Percentiles rank a stretch among this genome's conserved stretches.
Evolutionary conservation across 2,797 vertebrate genomes (phyloP).

Genomic region (Microctenopoma steveboyesi): DNA sequence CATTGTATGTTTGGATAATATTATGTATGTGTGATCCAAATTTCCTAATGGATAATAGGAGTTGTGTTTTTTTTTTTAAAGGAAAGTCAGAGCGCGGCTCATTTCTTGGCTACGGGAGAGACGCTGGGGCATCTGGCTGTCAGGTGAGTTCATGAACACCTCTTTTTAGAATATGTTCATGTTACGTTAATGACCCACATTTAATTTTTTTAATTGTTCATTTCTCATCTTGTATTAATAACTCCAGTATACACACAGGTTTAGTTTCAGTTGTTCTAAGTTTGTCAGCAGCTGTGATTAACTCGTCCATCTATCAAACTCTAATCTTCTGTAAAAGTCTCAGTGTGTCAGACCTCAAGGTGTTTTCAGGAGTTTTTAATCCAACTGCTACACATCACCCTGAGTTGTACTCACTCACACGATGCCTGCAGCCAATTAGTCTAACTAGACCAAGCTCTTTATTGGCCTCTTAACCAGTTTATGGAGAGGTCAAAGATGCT

Average conservation of each 20-base stretch:
- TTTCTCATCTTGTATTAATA: constrained; percentile 1
- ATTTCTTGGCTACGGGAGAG: constrained; percentile 87
- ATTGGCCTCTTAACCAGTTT: constrained; percentile 77
- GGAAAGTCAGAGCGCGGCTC: constrained; percentile 80
- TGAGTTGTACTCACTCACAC: constrained; percentile 49
- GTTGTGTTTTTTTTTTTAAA: constrained; percentile 65
- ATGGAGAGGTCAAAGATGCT: constrained; percentile 56
- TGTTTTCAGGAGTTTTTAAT: constrained; percentile 42
- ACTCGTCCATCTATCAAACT: background rate
- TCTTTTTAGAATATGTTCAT: constrained; percentile 2
- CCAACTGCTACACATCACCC: constrained; percentile 38
- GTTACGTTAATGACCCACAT: constrained; percentile 61
- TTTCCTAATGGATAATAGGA: constrained; percentile 13
- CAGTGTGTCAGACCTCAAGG: constrained; percentile 51
- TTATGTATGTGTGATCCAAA: too few species aligned
- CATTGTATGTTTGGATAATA: background rate
- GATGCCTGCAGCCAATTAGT: constrained; percentile 62
- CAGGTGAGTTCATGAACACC: constrained; percentile 84
- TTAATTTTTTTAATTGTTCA: constrained; percentile 41
- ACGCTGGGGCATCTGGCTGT: constrained; percentile 88
- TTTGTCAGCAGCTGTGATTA: background rate
- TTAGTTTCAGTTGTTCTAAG: background rate
- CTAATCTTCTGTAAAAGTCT: constrained; percentile 20
- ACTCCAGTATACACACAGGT: background rate
- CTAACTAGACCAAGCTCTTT: constrained; percentile 75